Base-by-base conservation (phyloP, 2,888 invertebrate species). In the Azorinus chamasolen region DNA sequence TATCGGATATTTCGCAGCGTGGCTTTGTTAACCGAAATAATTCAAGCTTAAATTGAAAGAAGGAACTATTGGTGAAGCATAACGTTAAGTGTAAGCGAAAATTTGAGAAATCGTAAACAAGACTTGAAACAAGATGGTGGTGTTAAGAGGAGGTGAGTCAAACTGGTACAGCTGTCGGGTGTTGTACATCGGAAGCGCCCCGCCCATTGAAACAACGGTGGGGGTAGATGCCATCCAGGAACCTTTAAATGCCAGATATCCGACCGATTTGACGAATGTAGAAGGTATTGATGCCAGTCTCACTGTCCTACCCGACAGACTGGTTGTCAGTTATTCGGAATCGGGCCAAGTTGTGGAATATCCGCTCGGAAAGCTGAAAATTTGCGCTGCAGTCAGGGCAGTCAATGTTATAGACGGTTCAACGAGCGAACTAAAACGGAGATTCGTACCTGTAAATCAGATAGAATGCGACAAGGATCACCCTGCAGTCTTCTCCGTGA, bases 241-340 rank as follows among this genome's bases (percentile, higher is more conserved):
- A 61, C 92, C 89, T 0, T 71, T 90, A 2, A 64, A 72, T 27
- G 80, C 85, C 41, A 77, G 90, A n/a, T 92, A 90, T 82, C 87
- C 87, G 1, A 59, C 64, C 8, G 80, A 86, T 16, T 75, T 85
- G 12, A 75, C 79, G 6, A 78, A 85, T n/a, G 86, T 91, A n/a
- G 66, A 85, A 18, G 92, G 92, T 0, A 89, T 93, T 25, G 87
- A 91, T 58, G 97, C 98, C 85, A 98, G 98, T 98, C 94, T 99
- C 62, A 97, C 97, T 86, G 98, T 99, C 64, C 99, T 98, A 97
- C 97, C 97, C 82, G 98, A 98, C 92, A 99, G 99, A 58, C 96
- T 99, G 83, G 91, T 94, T 58, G 84, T 99, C 83, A 98, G 99
- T 94, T 99, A 99, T 93, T 97, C 98, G 5, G 88, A 87, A 37